phyloP scores from a whole-genome alignment of 2,113 vertebrate genomes.

The Lonchura striata region DNA sequence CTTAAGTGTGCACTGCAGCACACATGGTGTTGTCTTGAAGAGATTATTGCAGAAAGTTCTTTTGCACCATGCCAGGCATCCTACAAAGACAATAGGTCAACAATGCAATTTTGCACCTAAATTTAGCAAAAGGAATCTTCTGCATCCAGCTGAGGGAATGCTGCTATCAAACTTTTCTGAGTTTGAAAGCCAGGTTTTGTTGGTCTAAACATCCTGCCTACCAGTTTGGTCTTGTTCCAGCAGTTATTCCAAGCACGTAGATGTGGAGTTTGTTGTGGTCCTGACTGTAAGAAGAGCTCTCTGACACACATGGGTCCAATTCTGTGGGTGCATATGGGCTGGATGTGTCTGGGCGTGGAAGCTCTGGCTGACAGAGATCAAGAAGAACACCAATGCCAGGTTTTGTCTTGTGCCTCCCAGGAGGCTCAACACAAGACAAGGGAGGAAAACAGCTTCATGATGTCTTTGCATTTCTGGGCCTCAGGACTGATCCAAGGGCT shows the following conservation, averaged over 20 bases:
- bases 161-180: neutral
- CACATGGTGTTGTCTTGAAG: neutral
- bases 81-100: neutral
- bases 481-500: neutral
- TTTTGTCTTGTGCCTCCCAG: slow-evolving; percentile 2
- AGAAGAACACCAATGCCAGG: neutral
- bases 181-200: neutral
- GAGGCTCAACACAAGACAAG: neutral
- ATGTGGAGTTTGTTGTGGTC: neutral
- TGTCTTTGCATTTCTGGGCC: neutral
- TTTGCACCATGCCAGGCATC: neutral
- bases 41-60: neutral
- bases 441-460: neutral
- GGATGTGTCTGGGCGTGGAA: neutral
- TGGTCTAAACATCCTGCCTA: neutral
- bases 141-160: neutral
- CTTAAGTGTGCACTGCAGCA: neutral
- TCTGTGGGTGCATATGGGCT: neutral
- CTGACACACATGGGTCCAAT: neutral
- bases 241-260: neutral
- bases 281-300: neutral
- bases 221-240: neutral
- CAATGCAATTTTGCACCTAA: neutral
- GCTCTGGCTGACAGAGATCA: neutral
- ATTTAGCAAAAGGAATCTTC: neutral